Evolutionary conservation across 2,113 vertebrate species (phyloP).

Genomic region (Aphelocoma coerulescens): DNA sequence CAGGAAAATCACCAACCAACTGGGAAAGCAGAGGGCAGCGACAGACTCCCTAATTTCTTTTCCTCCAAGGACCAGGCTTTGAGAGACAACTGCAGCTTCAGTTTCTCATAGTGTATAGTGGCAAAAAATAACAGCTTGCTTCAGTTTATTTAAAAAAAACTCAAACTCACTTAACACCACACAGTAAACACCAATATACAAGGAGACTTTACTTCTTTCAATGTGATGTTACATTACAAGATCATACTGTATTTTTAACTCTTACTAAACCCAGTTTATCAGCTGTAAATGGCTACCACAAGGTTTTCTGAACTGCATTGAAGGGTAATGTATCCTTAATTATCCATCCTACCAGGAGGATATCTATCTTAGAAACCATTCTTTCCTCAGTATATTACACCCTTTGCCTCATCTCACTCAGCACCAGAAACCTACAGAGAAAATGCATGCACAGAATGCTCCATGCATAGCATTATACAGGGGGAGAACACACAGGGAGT

Average conservation of each 20-base stretch:
- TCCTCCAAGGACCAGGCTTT: background rate
- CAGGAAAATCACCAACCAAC: background rate
- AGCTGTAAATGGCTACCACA: background rate
- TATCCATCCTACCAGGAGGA: background rate
- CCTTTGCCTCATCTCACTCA: constrained; percentile 47
- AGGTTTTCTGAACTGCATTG: background rate
- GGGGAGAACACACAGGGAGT: background rate
- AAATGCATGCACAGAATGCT: background rate
- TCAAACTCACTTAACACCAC: background rate
- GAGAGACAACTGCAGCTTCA: background rate
- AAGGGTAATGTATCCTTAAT: background rate
- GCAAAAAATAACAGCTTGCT: background rate
- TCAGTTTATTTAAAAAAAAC: background rate
- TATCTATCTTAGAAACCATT: background rate
- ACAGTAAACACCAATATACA: background rate
- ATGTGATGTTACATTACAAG: background rate
- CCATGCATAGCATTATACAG: background rate
- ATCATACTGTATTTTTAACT: background rate
- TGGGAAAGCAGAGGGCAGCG: background rate
- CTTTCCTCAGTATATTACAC: constrained; percentile 23
- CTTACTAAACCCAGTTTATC: background rate
- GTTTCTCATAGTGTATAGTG: background rate
- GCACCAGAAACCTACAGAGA: background rate
- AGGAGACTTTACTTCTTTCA: background rate
- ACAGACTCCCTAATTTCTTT: background rate